phyloP scores from a whole-genome alignment of 2,888 invertebrate species.

The Plagiodera versicolora region DNA sequence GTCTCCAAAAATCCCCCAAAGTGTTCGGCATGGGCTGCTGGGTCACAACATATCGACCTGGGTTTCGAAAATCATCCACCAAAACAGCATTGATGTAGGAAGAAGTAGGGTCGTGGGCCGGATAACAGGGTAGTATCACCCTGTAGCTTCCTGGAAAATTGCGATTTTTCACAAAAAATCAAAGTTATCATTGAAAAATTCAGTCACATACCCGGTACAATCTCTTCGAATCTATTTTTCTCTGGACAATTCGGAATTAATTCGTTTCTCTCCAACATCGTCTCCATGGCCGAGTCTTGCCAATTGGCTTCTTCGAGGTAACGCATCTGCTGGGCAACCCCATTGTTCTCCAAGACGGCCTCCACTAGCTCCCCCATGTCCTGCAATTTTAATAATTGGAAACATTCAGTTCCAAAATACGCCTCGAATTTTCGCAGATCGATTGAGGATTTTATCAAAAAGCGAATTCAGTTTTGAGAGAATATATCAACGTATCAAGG shows the following conservation, averaged over 20 bases:
- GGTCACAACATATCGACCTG: constrained; percentile 53
- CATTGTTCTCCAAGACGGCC: constrained; percentile 41
- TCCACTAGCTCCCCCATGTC: constrained; percentile 41
- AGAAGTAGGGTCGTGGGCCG: constrained; percentile 48
- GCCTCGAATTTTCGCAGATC: no score
- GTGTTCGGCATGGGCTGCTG: constrained; percentile 56
- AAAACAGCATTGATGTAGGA: constrained; percentile 56
- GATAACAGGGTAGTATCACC: constrained; percentile 50
- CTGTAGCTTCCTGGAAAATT: constrained; percentile 37
- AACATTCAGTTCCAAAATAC: no score
- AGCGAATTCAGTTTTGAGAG: no score
- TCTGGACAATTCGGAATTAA: constrained; percentile 28
- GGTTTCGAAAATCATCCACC: constrained; percentile 50
- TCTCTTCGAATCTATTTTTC: constrained; percentile 53
- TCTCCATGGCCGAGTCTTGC: constrained; percentile 53
- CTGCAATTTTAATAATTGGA: no score
- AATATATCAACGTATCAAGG: no score
- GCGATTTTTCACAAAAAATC: no score
- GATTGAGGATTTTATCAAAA: no score
- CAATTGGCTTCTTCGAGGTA: constrained; percentile 50
- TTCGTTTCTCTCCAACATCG: constrained; percentile 26
- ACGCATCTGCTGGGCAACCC: constrained; percentile 46
- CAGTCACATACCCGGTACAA: constrained; percentile 46
- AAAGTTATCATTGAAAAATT: background rate
- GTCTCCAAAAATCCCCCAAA: constrained; percentile 56